Percentiles rank a stretch among this genome's conserved stretches.
phyloP scores from a whole-genome alignment of 2,797 vertebrate genomes.

The Trematomus bernacchii region DNA sequence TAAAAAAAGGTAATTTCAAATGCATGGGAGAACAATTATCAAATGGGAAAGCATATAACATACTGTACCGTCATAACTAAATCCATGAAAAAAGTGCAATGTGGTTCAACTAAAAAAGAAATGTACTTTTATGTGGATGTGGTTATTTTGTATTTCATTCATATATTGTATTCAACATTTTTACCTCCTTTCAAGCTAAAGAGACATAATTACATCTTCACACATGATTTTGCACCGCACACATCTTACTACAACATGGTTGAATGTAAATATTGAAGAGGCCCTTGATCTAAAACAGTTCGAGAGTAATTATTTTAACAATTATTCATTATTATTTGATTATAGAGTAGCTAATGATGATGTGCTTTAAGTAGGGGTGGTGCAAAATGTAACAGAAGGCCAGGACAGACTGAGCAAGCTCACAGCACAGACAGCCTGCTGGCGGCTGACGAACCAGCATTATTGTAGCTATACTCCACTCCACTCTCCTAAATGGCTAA shows the following conservation, averaged over 20 bases:
- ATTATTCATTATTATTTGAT: conserved; percentile 39
- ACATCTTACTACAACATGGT: conserved; percentile 1
- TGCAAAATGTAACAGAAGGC: conserved; percentile 81
- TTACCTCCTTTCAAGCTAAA: background rate
- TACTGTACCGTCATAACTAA: background rate
- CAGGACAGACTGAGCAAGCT: conserved; percentile 81
- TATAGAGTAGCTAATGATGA: conserved; percentile 52
- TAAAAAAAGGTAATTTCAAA: conserved; percentile 52
- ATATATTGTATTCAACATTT: background rate
- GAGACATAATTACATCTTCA: conserved; percentile 8
- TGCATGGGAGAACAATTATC: conserved; percentile 39
- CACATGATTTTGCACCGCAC: conserved; percentile 8
- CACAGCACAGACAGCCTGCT: conserved; percentile 81
- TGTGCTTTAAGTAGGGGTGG: conserved; percentile 49
- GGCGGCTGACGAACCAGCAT: conserved; percentile 82
- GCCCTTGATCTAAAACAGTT: conserved; percentile 25
- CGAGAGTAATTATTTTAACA: conserved; percentile 14
- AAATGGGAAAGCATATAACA: conserved; percentile 18
- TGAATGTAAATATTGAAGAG: background rate
- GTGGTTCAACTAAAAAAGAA: conserved; percentile 20
- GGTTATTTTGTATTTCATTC: conserved; percentile 11
- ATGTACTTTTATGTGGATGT: conserved; percentile 4
- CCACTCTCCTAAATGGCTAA: conserved; percentile 86
- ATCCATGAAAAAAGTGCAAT: conserved; percentile 3
- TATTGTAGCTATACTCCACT: conserved; percentile 82